phyloP scores from a whole-genome alignment of 2,888 invertebrate species.

The Ariolimax columbianus region DNA sequence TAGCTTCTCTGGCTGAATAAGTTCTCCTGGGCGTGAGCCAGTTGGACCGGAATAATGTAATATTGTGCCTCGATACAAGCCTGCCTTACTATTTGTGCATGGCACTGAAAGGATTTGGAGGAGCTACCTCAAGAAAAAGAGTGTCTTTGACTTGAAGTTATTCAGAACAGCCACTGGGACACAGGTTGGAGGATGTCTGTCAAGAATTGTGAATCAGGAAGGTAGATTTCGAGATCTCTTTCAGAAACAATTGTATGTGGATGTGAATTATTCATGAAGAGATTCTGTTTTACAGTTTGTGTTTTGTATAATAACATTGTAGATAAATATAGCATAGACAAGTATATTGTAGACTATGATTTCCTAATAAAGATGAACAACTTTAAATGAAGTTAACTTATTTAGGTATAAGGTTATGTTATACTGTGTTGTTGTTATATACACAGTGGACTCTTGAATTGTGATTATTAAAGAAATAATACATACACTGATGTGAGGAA shows the following conservation, averaged over 20 bases:
- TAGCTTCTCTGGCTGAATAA: slow-evolving; percentile 8
- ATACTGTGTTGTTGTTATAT: no score
- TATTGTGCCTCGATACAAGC: slow-evolving; percentile 28
- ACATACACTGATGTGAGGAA: no score
- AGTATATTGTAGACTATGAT: no score
- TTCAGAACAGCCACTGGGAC: not conserved
- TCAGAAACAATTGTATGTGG: not conserved
- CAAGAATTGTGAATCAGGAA: not conserved
- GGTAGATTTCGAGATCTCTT: not conserved
- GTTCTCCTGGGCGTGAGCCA: not conserved
- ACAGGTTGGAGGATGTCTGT: slow-evolving; percentile 1
- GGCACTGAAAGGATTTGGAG: slow-evolving; percentile 1
- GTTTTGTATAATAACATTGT: no score
- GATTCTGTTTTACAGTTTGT: not conserved
- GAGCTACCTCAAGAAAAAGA: not conserved
- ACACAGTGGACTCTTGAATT: no score
- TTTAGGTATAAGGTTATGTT: no score
- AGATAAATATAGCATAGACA: no score
- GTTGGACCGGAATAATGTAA: slow-evolving; percentile 38
- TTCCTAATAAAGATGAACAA: no score
- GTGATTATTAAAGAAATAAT: no score
- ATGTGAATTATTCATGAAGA: not conserved
- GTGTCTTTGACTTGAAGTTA: slow-evolving; percentile 17
- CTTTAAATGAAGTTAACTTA: no score
- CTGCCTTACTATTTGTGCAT: not conserved